Evolutionary conservation across 2,888 invertebrate genomes (phyloP).

Genomic region (Eilema griseolum): DNA sequence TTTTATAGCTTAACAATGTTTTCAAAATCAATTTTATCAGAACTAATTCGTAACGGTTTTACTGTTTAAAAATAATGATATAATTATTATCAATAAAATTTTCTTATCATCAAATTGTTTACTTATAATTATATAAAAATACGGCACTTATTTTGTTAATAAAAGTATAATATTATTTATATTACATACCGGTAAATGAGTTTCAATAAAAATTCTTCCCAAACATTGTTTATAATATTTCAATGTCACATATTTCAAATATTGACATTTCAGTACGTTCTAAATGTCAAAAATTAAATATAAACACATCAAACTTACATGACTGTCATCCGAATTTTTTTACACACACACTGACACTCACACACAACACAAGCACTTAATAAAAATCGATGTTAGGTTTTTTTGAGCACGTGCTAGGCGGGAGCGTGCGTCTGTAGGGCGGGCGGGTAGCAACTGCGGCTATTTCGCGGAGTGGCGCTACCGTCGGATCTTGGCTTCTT

Average conservation of each 20-base stretch:
- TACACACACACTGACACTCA: slow-evolving; percentile 56
- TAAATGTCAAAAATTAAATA: slow-evolving; percentile 27
- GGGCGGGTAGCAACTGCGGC: slow-evolving; percentile 59
- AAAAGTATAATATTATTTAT: background rate
- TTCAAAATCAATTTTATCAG: background rate
- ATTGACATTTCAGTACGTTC: slow-evolving; percentile 9
- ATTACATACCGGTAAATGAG: background rate
- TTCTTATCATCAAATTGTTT: background rate
- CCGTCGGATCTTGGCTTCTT: slow-evolving; percentile 43
- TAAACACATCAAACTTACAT: slow-evolving; percentile 44
- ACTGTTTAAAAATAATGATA: background rate
- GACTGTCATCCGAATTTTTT: slow-evolving; percentile 48
- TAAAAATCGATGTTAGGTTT: slow-evolving; percentile 60
- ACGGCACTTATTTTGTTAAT: background rate
- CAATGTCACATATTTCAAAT: slow-evolving; percentile 12
- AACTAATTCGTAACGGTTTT: background rate
- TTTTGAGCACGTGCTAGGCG: slow-evolving; percentile 40
- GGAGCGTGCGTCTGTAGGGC: slow-evolving; percentile 47
- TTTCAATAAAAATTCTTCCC: background rate
- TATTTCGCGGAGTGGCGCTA: slow-evolving; percentile 53
- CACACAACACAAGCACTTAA: slow-evolving; percentile 55
- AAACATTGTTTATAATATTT: slow-evolving; percentile 16
- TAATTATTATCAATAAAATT: background rate
- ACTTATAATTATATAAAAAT: background rate
- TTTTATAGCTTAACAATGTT: slow-evolving; percentile 32